Evolutionary conservation across 1,140 invertebrate genomes (phyloP), one percentile per base, ranked within the genome.

Genomic region (Drosophila repleta): DNA sequence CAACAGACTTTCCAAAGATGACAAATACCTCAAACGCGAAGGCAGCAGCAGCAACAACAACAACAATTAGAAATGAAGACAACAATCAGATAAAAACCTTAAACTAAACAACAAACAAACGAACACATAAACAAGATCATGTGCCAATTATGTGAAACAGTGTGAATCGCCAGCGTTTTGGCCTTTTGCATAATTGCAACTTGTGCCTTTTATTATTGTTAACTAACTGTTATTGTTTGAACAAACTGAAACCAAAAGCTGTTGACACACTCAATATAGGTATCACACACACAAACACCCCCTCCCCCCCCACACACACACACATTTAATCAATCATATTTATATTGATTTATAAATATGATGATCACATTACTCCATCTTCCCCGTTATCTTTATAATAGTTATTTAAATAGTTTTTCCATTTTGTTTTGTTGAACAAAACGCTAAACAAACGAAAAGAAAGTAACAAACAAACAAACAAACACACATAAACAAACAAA

Each of bases 141-240:
- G 82, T 85, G 82, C 82, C 82, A 85, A 85, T 82, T 87, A 87
- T 82, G 82, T 85, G 67, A 78, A 82, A 79, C 51, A 75, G 82
- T 85, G 82, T 88, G 46, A 85, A 82, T 71, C 63, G 82, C 82
- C 81, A 85, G 77, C 78, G 77, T 85, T 85, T 81, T 81, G 81
- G 77, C 82, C 65, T 72, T 83, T 83, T 73, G 80, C 80, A 78
- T 78, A 85, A 76, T 71, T 85, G 81, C 74, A 90, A 87, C 85
- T 80, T 89, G 84, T 89, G 84, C 84, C 84, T 89, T 88, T 84
- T 79, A 88, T 89, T 84, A 80, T 89, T 89, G 83, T 87, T 87
- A 87, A 87, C 77, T 87, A 87, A 81, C 82, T 85, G 81, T 85
- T 85, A 85, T 85, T 85, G 81, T 85, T 85, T 85, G 82, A 85